Evolutionary conservation across 2,113 vertebrate genomes (phyloP), one percentile per base, ranked within the genome.

Genomic region (Zosterops borbonicus): DNA sequence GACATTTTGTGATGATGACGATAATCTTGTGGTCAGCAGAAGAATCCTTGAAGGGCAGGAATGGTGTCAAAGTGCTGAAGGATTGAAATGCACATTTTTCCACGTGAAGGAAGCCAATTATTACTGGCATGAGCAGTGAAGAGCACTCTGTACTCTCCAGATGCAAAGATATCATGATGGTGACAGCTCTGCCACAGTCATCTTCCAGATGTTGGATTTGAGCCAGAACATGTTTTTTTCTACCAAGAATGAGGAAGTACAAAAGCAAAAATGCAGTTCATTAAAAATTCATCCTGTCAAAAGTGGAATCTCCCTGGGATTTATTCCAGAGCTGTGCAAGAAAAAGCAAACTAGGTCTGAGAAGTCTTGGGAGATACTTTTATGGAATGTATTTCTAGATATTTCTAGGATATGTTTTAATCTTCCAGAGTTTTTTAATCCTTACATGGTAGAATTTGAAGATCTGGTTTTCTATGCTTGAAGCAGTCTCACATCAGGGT

Each of bases 91-190:
- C 1, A 6, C 18, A 1, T 67, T 83, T 83, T 83, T 78, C 33
- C 10, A 2, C 0, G 0, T 52, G 71, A 79, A 60, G 41, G 65
- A 55, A 91, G 67, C n/a, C 65, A 75, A 2, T 47, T 47, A 11
- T 56, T 74, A 6, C 15, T 75, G 65, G 52, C 52, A 39, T 41
- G 76, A 79, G 20, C 37, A 22, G 21, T 6, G 2, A 0, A 19
- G 42, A 39, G 41, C 47, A 29, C 74, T 62, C 64, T 62, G 19
- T 19, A 1, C 22, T 78, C 56, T 42, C n/a, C 60, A 67, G 62
- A 47, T 67, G 19, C 2, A 23, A 29, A 65, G 70, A 28, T 63
- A 4, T 5, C 39, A 25, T 29, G 33, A 18, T 0, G 3, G 37
- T 70, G 90, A 79, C 65, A 33, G 63, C 67, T 62, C 71, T 58